Evolutionary conservation across 2,888 invertebrate genomes (phyloP), one percentile per base, ranked within the genome.

Genomic region (Drosophila leonis): DNA sequence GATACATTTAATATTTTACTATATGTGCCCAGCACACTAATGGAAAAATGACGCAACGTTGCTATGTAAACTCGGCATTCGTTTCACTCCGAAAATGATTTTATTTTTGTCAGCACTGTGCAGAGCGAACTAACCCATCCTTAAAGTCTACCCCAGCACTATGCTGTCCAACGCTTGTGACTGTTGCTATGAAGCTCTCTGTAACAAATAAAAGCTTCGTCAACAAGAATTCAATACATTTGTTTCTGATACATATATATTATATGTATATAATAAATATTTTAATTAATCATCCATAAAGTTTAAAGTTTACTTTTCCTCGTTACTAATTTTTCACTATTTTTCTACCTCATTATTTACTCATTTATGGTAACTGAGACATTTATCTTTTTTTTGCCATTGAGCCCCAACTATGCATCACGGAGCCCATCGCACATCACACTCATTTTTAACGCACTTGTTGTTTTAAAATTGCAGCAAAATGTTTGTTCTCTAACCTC

Each of bases 21-120:
- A 7, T 13, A 18, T 18, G 35, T 15, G 24, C 35, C 37, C 15
- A 7, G 24, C 52, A 10, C 24, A 13, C 49, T 49, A 33, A 31
- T 49, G 33, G 18, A 49, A 49, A 33, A 49, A 7, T 49, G 31
- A 33, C 31, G 49, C 49, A 49, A 49, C 49, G 12, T 31, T 49
- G 3, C 48, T 15, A 44, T 24, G 44, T n/a, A 27, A 4, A n/a
- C 29, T 27, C n/a, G 8, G 2, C 6, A 8, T n/a, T 29, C n/a
- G 4, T 18, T 29, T 6, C 3, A 2, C 29, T 5, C n/a, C 1
- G 18, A 48, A n/a, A 48, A n/a, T 29, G 29, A 49, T 49, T 49
- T 18, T 48, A 41, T 10, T 29, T 48, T 27, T 29, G 48, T 48
- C 29, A 29, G 27, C 29, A n/a, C 6, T 29, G 15, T 24, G 24